These are phyloP conservation scores for Brachyptera putata DNA, from an alignment of 2,888 invertebrate species.

Conservation along the genomic window DNA sequence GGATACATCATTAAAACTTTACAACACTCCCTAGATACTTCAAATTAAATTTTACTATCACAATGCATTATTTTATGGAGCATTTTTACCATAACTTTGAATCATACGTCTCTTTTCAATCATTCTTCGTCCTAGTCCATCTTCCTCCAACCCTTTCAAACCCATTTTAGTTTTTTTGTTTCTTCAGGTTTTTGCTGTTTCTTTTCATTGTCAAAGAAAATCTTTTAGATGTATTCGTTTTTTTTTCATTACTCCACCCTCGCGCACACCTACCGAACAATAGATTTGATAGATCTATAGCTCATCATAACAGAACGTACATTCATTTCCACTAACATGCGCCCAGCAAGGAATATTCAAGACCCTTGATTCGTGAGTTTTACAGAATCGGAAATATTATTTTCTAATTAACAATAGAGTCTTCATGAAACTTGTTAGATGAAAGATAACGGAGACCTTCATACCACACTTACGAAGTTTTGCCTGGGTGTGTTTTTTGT, in stretches of 20 bases:
- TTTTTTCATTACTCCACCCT: constrained; percentile 26
- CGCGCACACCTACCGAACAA: constrained; percentile 26
- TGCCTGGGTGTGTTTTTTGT: too few relatives aligned
- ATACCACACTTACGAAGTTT: too few relatives aligned
- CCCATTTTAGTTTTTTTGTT: constrained; percentile 7
- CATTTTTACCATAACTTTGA: background rate
- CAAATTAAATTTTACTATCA: too few relatives aligned
- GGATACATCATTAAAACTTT: too few relatives aligned
- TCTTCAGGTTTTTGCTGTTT: constrained; percentile 24
- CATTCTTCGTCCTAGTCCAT: too few relatives aligned
- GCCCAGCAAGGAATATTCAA: too few relatives aligned
- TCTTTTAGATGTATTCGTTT: constrained; percentile 31
- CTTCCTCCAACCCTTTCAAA: background rate
- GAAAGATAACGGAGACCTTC: too few relatives aligned
- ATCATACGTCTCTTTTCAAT: background rate
- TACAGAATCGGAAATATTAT: too few relatives aligned
- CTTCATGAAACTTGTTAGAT: too few relatives aligned
- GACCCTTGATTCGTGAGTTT: too few relatives aligned
- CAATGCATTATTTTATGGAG: background rate
- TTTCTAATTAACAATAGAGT: too few relatives aligned
- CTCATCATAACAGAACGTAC: background rate
- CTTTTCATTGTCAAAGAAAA: constrained; percentile 29
- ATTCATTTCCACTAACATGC: background rate
- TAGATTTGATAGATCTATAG: constrained; percentile 6
- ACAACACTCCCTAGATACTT: too few relatives aligned